These are phyloP conservation scores for Ceratosolen solmsi DNA, from an alignment of 1,140 invertebrate genomes.

Conservation along the genomic window DNA sequence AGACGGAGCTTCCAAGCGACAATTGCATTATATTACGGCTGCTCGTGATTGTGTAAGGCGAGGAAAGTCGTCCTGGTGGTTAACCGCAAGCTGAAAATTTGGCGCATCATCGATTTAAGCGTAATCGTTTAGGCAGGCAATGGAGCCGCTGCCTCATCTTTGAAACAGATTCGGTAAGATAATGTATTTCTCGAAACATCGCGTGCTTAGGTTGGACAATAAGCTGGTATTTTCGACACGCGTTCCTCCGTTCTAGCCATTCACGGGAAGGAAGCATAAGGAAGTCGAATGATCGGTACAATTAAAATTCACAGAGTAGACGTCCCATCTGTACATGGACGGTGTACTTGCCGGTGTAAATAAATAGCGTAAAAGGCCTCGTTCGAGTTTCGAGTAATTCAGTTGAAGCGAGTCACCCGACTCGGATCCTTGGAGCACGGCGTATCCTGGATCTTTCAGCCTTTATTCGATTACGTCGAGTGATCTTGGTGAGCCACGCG, in stretches of 20 bases:
- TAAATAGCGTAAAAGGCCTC: constrained; percentile 47
- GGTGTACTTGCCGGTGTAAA: neutral
- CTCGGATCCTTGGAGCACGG: constrained; percentile 7
- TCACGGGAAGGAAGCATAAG: neutral
- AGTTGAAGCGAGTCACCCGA: constrained; percentile 10
- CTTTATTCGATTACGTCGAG: too few relatives aligned
- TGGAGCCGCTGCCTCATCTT: neutral
- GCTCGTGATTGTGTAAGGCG: too few relatives aligned
- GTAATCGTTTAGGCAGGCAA: neutral
- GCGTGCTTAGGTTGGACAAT: neutral
- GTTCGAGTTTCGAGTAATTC: neutral
- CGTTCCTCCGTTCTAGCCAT: neutral
- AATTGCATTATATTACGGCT: too few relatives aligned
- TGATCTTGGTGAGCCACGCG: too few relatives aligned
- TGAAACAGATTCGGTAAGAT: neutral
- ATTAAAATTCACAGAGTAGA: neutral
- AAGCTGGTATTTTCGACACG: neutral
- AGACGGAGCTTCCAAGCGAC: too few relatives aligned
- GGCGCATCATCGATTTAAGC: neutral
- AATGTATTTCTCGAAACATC: neutral
- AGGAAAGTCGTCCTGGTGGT: too few relatives aligned
- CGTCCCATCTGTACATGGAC: neutral
- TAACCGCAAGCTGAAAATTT: neutral
- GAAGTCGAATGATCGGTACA: too few relatives aligned
- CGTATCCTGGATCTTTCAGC: too few relatives aligned